Conservation (phyloP, 2,888 invertebrate genomes). For the Hyposoter dolosus region DNA sequence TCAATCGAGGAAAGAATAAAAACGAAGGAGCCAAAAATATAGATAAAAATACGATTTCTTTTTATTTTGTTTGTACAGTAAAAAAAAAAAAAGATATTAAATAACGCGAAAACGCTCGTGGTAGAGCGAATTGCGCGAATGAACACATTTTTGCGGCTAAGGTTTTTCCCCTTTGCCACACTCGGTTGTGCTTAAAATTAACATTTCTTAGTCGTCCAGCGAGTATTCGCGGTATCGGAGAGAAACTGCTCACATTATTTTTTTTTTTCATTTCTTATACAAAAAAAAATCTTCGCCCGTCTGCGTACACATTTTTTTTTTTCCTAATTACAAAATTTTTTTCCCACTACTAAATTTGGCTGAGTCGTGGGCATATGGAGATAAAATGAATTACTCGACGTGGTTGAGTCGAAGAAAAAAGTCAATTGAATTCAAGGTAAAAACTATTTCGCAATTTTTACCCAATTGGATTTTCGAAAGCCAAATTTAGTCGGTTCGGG, state of each 20-base stretch:
- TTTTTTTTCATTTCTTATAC: neutral
- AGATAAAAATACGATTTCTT: conserved; percentile 68
- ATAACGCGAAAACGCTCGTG: conserved; percentile 70
- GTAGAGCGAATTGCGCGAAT: conserved; percentile 75
- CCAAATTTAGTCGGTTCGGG: neutral
- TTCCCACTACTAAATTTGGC: neutral
- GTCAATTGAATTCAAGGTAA: neutral
- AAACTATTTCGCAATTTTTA: neutral
- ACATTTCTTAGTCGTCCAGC: conserved; percentile 58
- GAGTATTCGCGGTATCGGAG: conserved; percentile 63
- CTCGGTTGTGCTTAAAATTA: conserved; percentile 65
- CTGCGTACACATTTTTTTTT: neutral
- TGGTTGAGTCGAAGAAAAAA: neutral
- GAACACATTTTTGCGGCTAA: conserved; percentile 79
- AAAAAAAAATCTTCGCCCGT: neutral
- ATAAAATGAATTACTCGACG: neutral
- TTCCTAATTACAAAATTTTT: neutral
- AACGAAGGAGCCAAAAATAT: conserved; percentile 31
- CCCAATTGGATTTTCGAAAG: neutral
- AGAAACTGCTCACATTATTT: neutral
- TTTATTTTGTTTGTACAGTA: conserved; percentile 73
- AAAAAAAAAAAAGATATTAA: conserved; percentile 73
- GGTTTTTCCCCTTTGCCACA: conserved; percentile 50
- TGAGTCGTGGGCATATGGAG: neutral
- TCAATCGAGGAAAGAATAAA: conserved; percentile 12